These are phyloP conservation scores for Balearica regulorum DNA, from an alignment of 2,797 vertebrate genomes.

Conservation along the genomic window DNA sequence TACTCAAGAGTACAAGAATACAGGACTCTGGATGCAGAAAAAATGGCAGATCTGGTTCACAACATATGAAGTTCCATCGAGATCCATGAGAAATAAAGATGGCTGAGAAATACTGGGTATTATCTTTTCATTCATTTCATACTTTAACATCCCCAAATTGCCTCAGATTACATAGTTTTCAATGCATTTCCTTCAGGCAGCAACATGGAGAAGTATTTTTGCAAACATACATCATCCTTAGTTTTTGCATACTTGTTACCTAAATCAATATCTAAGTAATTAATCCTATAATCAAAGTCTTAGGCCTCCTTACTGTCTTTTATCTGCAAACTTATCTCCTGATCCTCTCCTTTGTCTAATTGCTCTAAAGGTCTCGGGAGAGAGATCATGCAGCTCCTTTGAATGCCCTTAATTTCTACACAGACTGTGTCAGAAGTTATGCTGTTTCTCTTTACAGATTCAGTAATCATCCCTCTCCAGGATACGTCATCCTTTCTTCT, in stretches of 20 bases:
- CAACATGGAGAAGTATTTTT: constrained; percentile 3
- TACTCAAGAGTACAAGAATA: neutral
- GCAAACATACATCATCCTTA: neutral
- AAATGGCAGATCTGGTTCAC: neutral
- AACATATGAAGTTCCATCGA: neutral
- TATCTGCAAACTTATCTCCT: constrained; percentile 36
- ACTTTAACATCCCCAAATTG: neutral
- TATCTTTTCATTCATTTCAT: neutral
- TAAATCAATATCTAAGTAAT: constrained; percentile 63
- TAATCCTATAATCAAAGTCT: constrained; percentile 59
- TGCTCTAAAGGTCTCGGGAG: constrained; percentile 8
- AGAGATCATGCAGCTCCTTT: neutral
- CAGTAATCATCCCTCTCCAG: neutral
- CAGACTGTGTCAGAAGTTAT: neutral
- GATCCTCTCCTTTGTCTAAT: constrained; percentile 49
- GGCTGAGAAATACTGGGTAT: neutral
- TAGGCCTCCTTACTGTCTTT: neutral
- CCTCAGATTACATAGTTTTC: neutral
- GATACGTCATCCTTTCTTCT: neutral
- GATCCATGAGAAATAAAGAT: neutral
- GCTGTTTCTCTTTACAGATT: neutral
- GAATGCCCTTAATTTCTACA: neutral
- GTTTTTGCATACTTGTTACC: constrained; percentile 35
- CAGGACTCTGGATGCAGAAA: neutral
- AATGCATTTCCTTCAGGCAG: neutral